Evolutionary conservation across 2,888 invertebrate species (phyloP).

Genomic region (Zonitis immaculata): DNA sequence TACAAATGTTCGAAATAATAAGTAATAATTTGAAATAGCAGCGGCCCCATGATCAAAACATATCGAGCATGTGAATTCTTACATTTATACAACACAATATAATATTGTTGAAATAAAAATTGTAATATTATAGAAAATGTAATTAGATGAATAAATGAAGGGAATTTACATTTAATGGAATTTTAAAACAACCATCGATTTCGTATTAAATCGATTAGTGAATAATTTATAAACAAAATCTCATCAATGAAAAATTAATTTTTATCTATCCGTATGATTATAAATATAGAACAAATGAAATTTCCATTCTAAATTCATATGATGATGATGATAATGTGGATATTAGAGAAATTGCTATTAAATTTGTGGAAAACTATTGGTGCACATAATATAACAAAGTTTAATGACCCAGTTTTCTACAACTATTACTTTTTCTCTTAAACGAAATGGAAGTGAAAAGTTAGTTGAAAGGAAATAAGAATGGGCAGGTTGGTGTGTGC

Average conservation of each 20-base stretch:
- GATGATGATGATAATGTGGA: no score
- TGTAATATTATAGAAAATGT: no score
- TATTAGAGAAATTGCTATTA: not conserved
- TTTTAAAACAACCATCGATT: no score
- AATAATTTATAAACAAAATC: no score
- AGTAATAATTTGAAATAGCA: not conserved
- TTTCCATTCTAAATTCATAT: no score
- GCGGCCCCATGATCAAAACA: not conserved
- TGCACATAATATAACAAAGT: constrained; percentile 21
- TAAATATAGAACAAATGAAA: no score
- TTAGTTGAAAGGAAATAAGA: constrained; percentile 24
- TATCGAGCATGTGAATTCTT: not conserved
- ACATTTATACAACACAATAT: not conserved
- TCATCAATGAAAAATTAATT: no score
- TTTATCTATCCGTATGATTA: no score
- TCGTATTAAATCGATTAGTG: no score
- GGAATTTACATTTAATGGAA: no score
- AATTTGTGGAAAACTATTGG: not conserved
- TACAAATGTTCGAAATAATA: not conserved
- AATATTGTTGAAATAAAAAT: not conserved
- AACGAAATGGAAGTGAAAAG: constrained; percentile 20
- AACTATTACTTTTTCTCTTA: constrained; percentile 1
- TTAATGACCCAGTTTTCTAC: constrained; percentile 23
- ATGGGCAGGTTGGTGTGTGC: constrained; percentile 26
- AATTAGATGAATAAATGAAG: no score